These are phyloP conservation scores for Acleris emargana DNA, from an alignment of 2,888 invertebrate species.

Conservation along the genomic window DNA sequence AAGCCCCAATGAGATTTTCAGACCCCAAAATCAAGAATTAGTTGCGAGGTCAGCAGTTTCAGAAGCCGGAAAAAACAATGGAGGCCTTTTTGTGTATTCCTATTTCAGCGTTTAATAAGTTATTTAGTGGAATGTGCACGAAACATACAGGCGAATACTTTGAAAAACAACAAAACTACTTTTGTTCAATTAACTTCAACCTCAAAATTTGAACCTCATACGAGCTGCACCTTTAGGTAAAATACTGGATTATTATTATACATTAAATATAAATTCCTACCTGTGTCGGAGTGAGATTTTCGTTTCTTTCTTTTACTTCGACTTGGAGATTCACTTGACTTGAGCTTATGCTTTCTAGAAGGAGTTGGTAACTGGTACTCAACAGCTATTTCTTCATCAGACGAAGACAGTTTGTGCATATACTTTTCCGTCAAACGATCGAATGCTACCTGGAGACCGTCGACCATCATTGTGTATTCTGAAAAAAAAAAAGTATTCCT, in stretches of 20 bases:
- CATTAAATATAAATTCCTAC: constrained; percentile 42
- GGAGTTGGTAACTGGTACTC: constrained; percentile 84
- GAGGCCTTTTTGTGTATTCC: no score
- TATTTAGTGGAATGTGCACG: no score
- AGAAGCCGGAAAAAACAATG: no score
- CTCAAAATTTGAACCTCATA: no score
- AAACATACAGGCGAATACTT: no score
- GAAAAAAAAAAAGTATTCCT: constrained; percentile 43
- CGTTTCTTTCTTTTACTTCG: constrained; percentile 71
- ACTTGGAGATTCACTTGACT: constrained; percentile 65
- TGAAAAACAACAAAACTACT: no score
- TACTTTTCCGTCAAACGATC: constrained; percentile 92
- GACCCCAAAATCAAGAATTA: no score
- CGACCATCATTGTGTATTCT: constrained; percentile 96
- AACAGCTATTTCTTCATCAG: constrained; percentile 90
- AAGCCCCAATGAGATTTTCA: no score
- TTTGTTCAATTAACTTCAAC: no score
- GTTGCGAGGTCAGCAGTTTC: no score
- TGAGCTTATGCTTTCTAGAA: constrained; percentile 73
- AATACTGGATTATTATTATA: not conserved
- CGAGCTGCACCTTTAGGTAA: no score
- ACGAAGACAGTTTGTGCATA: constrained; percentile 90
- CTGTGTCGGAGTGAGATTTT: constrained; percentile 67
- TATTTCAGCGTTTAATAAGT: no score
- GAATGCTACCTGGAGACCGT: constrained; percentile 91